phyloP scores from a whole-genome alignment of 2,113 vertebrate species.

The Catharus minimus region DNA sequence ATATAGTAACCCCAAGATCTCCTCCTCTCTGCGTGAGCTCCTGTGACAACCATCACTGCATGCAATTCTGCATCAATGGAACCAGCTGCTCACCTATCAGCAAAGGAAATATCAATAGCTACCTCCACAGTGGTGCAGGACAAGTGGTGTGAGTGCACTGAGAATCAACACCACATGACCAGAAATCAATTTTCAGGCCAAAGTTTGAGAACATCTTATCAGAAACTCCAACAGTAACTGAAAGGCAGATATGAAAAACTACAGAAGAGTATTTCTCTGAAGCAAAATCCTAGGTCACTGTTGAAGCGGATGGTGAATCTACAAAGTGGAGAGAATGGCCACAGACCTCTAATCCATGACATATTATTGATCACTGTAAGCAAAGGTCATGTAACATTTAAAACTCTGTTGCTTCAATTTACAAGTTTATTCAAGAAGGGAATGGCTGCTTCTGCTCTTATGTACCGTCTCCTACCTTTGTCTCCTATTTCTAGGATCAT shows the following conservation, averaged over 20 bases:
- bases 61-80: fast-evolving
- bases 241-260: not conserved
- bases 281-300: not conserved
- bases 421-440: not conserved
- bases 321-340: not conserved
- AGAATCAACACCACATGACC: not conserved
- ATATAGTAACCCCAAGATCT: not conserved
- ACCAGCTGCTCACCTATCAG: fast-evolving
- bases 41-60: not conserved
- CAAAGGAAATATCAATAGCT: not conserved
- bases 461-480: not conserved
- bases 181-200: not conserved
- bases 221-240: not conserved
- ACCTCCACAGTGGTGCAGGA: not conserved
- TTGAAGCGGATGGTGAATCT: not conserved
- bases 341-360: not conserved
- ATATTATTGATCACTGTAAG: not conserved
- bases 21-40: not conserved
- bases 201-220: constrained; percentile 6
- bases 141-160: not conserved
- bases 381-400: not conserved
- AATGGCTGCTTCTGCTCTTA: not conserved
- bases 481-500: not conserved
- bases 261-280: not conserved
- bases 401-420: not conserved